Conservation (phyloP, 2,113 vertebrate species). For the Austrofundulus limnaeus region DNA sequence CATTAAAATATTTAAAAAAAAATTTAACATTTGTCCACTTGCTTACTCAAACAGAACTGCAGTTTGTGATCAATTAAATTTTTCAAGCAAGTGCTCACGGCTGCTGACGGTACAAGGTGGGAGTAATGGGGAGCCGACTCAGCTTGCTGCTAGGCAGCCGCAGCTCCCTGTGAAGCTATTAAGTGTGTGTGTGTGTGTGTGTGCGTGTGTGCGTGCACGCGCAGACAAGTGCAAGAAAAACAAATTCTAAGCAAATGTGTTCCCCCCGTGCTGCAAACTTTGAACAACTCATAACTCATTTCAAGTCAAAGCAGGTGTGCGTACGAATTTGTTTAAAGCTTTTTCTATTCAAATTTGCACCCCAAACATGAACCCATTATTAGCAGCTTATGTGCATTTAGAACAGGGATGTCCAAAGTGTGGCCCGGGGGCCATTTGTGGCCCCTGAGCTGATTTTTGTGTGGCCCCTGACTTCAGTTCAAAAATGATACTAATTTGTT, state of each 20-base stretch:
- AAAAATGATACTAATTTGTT: too few species aligned
- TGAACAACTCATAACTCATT: slow-evolving; percentile 1
- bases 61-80: slow-evolving; percentile 32
- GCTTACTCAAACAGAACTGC: background rate
- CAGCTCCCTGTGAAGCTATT: slow-evolving; percentile 24
- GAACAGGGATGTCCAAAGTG: too few species aligned
- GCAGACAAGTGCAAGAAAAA: background rate
- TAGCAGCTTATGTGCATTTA: too few species aligned
- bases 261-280: slow-evolving; percentile 4
- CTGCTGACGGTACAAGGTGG: slow-evolving; percentile 37
- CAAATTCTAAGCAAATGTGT: slow-evolving; percentile 32
- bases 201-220: background rate
- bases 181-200: background rate
- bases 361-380: background rate
- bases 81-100: slow-evolving; percentile 9
- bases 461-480: too few species aligned
- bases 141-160: slow-evolving; percentile 65
- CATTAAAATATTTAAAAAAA: background rate
- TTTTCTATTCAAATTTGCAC: background rate
- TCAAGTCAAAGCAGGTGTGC: slow-evolving; percentile 9
- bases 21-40: background rate
- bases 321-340: background rate
- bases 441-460: too few species aligned
- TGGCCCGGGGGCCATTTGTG: too few species aligned
- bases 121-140: slow-evolving; percentile 39